A percentile compares a stretch with the other conserved stretches of the same genome.
Evolutionary conservation across 2,888 invertebrate species (phyloP).

Genomic region (Papilio gigon): DNA sequence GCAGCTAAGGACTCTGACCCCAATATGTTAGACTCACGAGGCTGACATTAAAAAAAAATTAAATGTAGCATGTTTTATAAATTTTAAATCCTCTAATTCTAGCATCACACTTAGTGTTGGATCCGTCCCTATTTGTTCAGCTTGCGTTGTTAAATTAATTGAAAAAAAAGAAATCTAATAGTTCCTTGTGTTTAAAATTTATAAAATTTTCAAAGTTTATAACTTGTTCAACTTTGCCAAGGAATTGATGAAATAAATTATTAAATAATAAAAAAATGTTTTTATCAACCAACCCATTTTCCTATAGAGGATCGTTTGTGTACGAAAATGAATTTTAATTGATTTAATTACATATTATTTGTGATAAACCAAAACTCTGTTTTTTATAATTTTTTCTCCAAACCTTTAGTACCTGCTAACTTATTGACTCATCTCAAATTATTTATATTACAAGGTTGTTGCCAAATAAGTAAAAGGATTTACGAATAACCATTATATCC

Average conservation of each 20-base stretch:
- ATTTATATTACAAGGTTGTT: not conserved
- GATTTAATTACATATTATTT: no score
- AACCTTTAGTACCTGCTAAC: no score
- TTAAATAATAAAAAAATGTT: not conserved
- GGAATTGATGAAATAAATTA: constrained; percentile 31
- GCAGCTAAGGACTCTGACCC: no score
- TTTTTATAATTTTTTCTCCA: no score
- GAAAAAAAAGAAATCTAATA: not conserved
- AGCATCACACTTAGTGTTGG: not conserved
- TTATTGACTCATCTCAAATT: no score
- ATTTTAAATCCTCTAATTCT: not conserved
- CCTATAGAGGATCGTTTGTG: not conserved
- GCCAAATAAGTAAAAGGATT: not conserved
- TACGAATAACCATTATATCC: not conserved
- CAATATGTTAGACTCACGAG: no score
- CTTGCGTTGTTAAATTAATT: not conserved
- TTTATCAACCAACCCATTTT: not conserved
- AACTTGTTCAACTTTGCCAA: constrained; percentile 1
- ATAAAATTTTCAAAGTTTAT: not conserved
- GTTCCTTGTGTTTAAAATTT: not conserved
- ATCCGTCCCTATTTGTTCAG: not conserved
- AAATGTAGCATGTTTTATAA: not conserved
- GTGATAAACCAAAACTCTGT: no score
- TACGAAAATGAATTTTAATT: not conserved
- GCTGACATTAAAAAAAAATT: not conserved